Evolutionary conservation across 2,797 vertebrate species (phyloP).

Genomic region (Picus viridis): DNA sequence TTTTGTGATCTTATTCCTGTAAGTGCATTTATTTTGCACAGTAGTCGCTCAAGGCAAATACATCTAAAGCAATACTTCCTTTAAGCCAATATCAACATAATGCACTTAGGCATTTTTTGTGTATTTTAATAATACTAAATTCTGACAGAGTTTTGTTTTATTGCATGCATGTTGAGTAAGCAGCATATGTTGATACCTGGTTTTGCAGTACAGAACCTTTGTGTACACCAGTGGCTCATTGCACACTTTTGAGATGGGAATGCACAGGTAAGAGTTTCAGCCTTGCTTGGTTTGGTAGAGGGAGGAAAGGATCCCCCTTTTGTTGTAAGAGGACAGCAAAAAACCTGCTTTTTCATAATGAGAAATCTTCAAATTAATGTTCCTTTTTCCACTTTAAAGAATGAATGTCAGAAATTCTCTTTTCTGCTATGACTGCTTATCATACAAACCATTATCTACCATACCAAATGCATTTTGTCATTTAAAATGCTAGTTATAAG

Average conservation of each 20-base stretch:
- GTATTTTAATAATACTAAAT: not conserved
- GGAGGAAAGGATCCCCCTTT: not conserved
- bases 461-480: not conserved
- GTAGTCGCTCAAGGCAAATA: not conserved
- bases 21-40: not conserved
- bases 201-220: not conserved
- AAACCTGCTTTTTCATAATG: not conserved
- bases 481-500: not conserved
- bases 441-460: not conserved
- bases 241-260: not conserved
- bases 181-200: not conserved
- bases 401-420: not conserved
- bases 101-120: not conserved
- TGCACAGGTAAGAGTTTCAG: not conserved
- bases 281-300: not conserved
- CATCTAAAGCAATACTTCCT: not conserved
- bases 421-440: not conserved
- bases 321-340: not conserved
- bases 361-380: not conserved
- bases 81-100: not conserved
- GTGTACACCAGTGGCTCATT: not conserved
- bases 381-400: not conserved
- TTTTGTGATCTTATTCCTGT: constrained; percentile 5
- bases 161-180: not conserved
- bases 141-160: not conserved